Conservation (phyloP, 2,113 vertebrate species). For the Acinonyx jubatus region DNA sequence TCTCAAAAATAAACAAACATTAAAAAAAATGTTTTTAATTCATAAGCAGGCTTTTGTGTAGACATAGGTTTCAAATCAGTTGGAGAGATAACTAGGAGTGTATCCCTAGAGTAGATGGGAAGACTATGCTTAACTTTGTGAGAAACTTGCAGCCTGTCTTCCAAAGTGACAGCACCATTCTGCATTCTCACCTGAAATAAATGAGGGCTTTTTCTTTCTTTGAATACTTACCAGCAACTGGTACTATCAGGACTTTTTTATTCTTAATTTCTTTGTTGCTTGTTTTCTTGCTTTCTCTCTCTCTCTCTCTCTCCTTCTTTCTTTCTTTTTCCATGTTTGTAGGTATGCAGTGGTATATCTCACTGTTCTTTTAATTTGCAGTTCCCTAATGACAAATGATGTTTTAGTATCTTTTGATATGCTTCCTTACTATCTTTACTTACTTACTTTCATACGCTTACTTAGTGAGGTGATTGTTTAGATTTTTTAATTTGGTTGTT, state of each 20-base stretch:
- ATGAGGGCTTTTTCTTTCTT: not conserved
- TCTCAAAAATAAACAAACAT: too few relatives aligned
- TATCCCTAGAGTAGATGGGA: not conserved
- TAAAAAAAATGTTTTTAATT: too few relatives aligned
- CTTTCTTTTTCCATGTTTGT: not conserved
- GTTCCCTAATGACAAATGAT: not conserved
- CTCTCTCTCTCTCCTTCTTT: not conserved
- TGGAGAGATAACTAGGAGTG: not conserved
- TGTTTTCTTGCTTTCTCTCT: not conserved
- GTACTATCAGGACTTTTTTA: not conserved
- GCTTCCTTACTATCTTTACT: not conserved
- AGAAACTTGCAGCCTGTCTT: not conserved
- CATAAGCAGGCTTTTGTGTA: not conserved
- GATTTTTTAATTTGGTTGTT: not conserved
- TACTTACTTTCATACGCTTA: not conserved
- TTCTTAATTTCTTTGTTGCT: too few relatives aligned
- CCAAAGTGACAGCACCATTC: not conserved
- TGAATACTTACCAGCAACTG: not conserved
- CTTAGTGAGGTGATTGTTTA: not conserved
- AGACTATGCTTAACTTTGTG: not conserved
- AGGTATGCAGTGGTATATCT: not conserved
- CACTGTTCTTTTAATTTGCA: not conserved
- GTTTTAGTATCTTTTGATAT: not conserved
- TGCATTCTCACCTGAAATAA: not conserved
- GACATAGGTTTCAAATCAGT: not conserved